Base-by-base conservation (phyloP, 1,140 invertebrate genomes). In the Drosophila sulfurigaster region DNA sequence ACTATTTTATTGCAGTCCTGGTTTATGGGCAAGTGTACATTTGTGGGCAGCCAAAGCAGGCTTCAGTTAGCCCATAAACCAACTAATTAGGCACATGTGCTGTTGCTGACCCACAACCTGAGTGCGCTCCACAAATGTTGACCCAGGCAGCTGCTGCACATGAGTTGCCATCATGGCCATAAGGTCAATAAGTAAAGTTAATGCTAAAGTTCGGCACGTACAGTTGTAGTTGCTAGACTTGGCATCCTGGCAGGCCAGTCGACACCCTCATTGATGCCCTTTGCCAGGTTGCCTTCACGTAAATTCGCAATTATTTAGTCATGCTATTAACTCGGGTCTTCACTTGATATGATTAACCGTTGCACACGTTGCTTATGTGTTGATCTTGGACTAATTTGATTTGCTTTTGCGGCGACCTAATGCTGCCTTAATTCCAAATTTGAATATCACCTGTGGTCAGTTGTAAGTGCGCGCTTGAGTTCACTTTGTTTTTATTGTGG, bases 271-370 rank as follows among this genome's bases (percentile, higher is more conserved):
- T 3, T 41, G 8, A 3, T 41, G 38, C 38, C 38, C 38, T 41
- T 41, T 41, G 8, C 10, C 11, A 11, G 38, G 38, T 41, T 6
- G 45, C 45, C 64, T 72, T 66, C 81, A 83, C 77, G 77, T 83
- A 83, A 80, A 80, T 77, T 67, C 62, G 68, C 81, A 69, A 83
- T 83, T 83, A 83, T 83, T 83, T 83, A 80, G 77, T 85, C 74
- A 62, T 48, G 59, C 57, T 63, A 52, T 65, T 75, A 54, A 35
- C 48, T 56, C 46, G 72, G 72, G 32, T 7, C 46, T 73, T 57
- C 51, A 57, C 62, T 58, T 71, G 62, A 32, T 32, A 32, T 32
- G 30, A 32, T 32, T 32, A 32, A 32, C 30, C 0, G 30, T 20
- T 28, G 10, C 6, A 51, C 38, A 56, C 60, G 57, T 49, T 49